Conservation (phyloP, 2,113 vertebrate species). For the Macheiramphus alcinus region DNA sequence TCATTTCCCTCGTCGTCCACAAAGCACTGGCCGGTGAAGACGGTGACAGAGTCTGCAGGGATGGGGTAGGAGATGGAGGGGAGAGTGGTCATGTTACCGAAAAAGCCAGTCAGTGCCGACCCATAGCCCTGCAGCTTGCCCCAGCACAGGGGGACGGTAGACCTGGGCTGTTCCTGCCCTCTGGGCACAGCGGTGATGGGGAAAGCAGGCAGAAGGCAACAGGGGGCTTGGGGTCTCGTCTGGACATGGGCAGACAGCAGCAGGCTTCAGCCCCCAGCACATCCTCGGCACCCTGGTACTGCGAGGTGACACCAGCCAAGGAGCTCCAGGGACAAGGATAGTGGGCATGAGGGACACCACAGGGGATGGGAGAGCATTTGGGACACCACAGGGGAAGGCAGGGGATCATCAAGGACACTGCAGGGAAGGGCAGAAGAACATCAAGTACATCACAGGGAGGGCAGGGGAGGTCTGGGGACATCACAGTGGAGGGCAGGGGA, state of each 20-base stretch:
- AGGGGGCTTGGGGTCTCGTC: accelerated
- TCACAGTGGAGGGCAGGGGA: neutral
- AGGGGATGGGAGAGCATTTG: neutral
- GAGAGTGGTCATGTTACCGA: accelerated
- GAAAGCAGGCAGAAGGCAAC: neutral
- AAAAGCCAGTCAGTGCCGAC: neutral
- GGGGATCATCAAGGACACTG: neutral
- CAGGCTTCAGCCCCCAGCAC: neutral
- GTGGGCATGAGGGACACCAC: neutral
- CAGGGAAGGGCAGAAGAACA: neutral
- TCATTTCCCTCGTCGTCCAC: accelerated
- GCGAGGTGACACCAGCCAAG: neutral
- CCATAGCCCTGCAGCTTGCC: neutral
- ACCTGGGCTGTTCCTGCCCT: accelerated
- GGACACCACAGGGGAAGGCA: neutral
- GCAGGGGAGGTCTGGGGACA: neutral
- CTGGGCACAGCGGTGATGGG: neutral
- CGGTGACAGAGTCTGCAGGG: neutral
- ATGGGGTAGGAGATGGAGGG: neutral
- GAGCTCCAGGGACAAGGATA: neutral
- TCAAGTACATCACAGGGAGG: too few relatives aligned
- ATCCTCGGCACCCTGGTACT: neutral
- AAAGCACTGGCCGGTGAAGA: slow-evolving; percentile 39
- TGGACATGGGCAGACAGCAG: neutral
- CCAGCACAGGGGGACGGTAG: neutral